Base-by-base conservation (phyloP, 2,888 invertebrate species). In the Apamea crenata region DNA sequence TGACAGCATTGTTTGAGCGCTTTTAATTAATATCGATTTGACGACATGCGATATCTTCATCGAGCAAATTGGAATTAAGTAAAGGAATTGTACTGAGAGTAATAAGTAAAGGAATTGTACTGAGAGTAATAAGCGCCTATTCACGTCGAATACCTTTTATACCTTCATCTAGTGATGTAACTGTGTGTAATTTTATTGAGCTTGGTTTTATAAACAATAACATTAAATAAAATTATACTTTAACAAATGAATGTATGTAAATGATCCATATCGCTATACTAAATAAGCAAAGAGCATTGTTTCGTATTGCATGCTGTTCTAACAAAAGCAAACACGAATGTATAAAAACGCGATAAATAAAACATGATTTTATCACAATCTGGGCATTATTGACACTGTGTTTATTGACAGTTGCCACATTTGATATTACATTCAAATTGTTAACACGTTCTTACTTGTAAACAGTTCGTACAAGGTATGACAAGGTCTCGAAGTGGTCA, bases 1-100 rank as follows among this genome's bases (percentile, higher is more conserved):
- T 93, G 89, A 90, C 89, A 88, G 91, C 92, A 94, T 94, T 95
- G 94, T 95, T 95, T 94, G 93, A 90, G 83, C 88, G 90, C 91
- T 92, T 94, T 95, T 95, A 95, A 96, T 95, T 95, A 95, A 94
- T 94, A 95, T 95, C 92, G 94, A 95, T 94, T 91, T 88, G 81
- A 81, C 78, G 92, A 93, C 91, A 93, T 90, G 90, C 91, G 91
- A 94, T 93, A 93, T 93, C 91, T 91, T 90, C 88, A 90, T 91
- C 88, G 84, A 81, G 78, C 81, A 88, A 90, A 92, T 93, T 92
- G 90, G 86, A 87, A 86, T 86, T 83, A n/a, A n/a, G n/a, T n/a
- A n/a, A 89, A 82, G 87, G 84, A 88, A 86, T 91, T 77, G 65
- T 72, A 71, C 53, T 47, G 32, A 76, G 73, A 73, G 69, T 70